A percentile compares a stretch with the other conserved stretches of the same genome.
These are phyloP conservation scores for Mionectes olivaceus DNA, from an alignment of 2,797 vertebrate genomes.

Conservation along the genomic window DNA sequence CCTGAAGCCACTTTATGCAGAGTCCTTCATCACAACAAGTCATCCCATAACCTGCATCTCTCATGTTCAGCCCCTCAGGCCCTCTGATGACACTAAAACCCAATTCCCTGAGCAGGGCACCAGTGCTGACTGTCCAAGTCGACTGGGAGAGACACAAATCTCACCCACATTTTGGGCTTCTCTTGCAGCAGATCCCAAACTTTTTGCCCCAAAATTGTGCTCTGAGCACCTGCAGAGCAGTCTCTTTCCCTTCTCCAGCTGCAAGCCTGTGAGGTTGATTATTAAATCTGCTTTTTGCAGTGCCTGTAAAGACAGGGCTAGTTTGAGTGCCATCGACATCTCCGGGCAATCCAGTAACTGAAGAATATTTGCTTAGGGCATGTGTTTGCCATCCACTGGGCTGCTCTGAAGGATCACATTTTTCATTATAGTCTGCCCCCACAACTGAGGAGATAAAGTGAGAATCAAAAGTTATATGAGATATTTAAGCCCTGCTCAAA, in stretches of 20 bases:
- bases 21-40: background rate
- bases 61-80: background rate
- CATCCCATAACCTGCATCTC: background rate
- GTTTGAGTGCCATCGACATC: background rate
- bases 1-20: background rate
- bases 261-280: background rate
- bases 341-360: background rate
- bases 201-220: background rate
- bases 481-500: background rate
- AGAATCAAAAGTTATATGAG: background rate
- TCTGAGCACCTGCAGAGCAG: rapidly evolving
- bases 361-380: background rate
- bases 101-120: background rate
- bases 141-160: background rate
- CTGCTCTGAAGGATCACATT: background rate
- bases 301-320: background rate
- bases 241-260: background rate
- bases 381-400: rapidly evolving
- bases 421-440: background rate
- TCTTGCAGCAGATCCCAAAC: background rate
- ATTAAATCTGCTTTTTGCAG: background rate
- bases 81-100: background rate
- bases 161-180: background rate
- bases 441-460: rapidly evolving
- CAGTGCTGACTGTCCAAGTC: background rate